phyloP scores from a whole-genome alignment of 2,888 invertebrate species.

The Dimorphilus gyrociliatus region DNA sequence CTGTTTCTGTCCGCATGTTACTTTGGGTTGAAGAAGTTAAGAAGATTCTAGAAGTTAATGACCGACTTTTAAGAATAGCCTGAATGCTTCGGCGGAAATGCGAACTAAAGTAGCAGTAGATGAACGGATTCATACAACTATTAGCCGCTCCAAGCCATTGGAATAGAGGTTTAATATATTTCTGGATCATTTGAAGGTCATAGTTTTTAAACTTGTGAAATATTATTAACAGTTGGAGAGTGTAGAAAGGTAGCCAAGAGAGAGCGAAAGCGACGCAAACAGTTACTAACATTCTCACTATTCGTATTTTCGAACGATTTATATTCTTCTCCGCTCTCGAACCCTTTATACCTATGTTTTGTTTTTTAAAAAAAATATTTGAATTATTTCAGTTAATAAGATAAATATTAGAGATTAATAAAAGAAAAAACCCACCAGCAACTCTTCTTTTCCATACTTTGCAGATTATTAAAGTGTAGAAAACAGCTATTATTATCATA shows the following conservation, averaged over 20 bases:
- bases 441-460: conserved; percentile 9
- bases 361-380: no score
- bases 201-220: conserved; percentile 8
- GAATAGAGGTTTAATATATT: conserved; percentile 6
- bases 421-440: no score
- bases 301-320: conserved; percentile 8
- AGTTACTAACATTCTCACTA: conserved; percentile 8
- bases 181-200: conserved; percentile 2
- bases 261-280: conserved; percentile 8
- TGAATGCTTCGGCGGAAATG: no score
- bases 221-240: conserved; percentile 6
- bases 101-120: conserved; percentile 8
- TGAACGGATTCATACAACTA: conserved; percentile 9
- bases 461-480: conserved; percentile 8
- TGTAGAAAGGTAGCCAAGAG: conserved; percentile 9
- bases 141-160: conserved; percentile 10
- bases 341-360: conserved; percentile 8
- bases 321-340: conserved; percentile 7
- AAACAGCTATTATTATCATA: conserved; percentile 8
- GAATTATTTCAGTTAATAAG: no score
- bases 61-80: no score
- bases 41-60: no score
- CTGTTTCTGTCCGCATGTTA: no score
- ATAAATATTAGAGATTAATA: no score
- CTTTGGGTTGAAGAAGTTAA: no score